Percentiles rank a stretch among this genome's conserved stretches.
These are phyloP conservation scores for Tuta absoluta DNA, from an alignment of 2,888 invertebrate species.

Conservation along the genomic window DNA sequence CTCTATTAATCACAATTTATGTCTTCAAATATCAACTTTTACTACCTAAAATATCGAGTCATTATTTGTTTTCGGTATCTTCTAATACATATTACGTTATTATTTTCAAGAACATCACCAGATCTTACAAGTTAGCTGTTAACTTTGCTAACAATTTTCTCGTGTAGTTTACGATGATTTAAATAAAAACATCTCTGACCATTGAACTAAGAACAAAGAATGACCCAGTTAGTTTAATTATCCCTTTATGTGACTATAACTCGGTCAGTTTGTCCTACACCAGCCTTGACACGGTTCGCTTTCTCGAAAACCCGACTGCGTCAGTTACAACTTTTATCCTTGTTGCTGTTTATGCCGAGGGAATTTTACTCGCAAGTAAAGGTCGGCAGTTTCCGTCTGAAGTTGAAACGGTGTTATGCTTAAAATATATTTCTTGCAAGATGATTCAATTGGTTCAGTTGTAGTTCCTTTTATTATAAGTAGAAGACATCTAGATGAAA, in stretches of 20 bases:
- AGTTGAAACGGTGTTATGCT: background rate
- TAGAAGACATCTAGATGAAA: too few relatives aligned
- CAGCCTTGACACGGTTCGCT: constrained; percentile 63
- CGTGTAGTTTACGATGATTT: too few relatives aligned
- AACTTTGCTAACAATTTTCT: too few relatives aligned
- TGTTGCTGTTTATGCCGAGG: constrained; percentile 27
- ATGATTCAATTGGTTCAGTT: too few relatives aligned
- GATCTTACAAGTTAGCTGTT: too few relatives aligned
- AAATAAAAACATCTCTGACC: background rate
- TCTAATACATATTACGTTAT: too few relatives aligned
- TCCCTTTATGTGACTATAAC: constrained; percentile 57
- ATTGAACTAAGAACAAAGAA: constrained; percentile 56
- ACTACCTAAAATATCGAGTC: background rate
- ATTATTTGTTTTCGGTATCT: too few relatives aligned
- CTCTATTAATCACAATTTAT: background rate
- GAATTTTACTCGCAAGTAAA: background rate
- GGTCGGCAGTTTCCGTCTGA: background rate
- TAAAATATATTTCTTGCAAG: background rate
- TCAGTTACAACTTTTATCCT: constrained; percentile 37
- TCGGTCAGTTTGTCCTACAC: constrained; percentile 51
- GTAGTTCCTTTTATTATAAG: too few relatives aligned
- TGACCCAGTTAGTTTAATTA: constrained; percentile 71
- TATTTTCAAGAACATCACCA: too few relatives aligned
- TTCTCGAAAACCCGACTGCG: constrained; percentile 47
- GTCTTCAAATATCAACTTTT: background rate